Evolutionary conservation across 1,140 invertebrate species (phyloP), one percentile per base, ranked within the genome.

Genomic region (Drosophila sucinea): DNA sequence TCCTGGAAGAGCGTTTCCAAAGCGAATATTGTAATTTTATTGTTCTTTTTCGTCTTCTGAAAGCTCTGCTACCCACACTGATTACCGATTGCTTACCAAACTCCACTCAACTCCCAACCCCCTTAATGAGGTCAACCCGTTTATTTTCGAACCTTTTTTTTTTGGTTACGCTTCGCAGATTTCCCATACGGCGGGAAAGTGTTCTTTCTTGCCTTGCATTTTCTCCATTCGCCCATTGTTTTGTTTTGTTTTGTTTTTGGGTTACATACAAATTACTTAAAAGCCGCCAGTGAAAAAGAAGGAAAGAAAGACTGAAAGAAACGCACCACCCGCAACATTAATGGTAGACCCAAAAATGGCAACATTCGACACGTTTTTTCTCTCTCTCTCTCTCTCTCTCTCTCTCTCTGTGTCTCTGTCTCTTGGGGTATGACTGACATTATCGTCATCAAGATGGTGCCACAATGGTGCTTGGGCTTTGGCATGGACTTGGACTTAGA

Each of bases 11-110:
- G 64, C 73, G 65, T 79, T 79, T 71, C 83, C 76, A 44, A 66
- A 87, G 73, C 84, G 83, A 89, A 89, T 87, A 89, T 89, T 89
- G 83, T 87, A 87, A 87, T 87, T 87, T 77, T 77, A 87, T 87
- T 87, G 84, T 82, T 82, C 73, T 81, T 81, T 58, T 60, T 65
- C 60, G 35, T 65, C 40, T 69, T 71, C 29, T 71, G 57, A 60
- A 70, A 70, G 38, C 67, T 47, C 67, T 47, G 61, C 47, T 79
- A 73, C 47, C 67, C 68, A 73, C 68, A 73, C 82, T 82, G 82
- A 81, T 86, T 86, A 63, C 76, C 35, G 47, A 62, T 54, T 27
- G 27, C 27, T 27, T 47, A 67, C 54, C 35, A 11, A 38, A 38
- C 35, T 38, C 35, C 35, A 38, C 35, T 38, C 10, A 8, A 38